Evolutionary conservation across 2,113 vertebrate genomes (phyloP).

Genomic region (Aythya baeri): DNA sequence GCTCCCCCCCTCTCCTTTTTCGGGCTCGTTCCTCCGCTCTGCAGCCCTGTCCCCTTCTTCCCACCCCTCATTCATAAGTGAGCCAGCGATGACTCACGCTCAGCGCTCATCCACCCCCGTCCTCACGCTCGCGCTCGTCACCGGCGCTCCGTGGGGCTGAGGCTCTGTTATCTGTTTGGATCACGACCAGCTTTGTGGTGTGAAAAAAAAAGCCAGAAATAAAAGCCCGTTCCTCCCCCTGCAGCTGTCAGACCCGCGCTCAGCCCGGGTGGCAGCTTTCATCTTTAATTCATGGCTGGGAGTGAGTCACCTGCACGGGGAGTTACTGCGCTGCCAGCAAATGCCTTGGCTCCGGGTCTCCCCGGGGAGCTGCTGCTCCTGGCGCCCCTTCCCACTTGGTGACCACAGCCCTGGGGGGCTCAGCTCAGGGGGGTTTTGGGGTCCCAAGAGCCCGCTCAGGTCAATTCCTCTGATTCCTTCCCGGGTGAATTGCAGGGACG

Average conservation of each 20-base stretch:
- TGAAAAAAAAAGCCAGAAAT: conserved; percentile 54
- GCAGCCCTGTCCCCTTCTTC: neutral
- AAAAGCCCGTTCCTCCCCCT: conserved; percentile 24
- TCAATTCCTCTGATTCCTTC: no score
- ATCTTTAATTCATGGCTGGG: conserved; percentile 63
- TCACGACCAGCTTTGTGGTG: conserved; percentile 56
- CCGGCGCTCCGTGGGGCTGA: conserved; percentile 17
- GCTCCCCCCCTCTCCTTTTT: neutral
- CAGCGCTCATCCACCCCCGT: conserved; percentile 54
- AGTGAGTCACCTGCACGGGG: conserved; percentile 57
- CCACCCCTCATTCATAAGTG: conserved; percentile 51
- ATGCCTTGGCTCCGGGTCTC: neutral
- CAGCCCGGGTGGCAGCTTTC: conserved; percentile 17
- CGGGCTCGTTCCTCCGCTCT: neutral
- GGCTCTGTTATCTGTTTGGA: conserved; percentile 52
- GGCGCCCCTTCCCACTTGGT: neutral
- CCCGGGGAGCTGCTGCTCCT: neutral
- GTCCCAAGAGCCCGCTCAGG: neutral
- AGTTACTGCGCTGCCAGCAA: neutral
- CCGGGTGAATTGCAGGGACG: accelerated
- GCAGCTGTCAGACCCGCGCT: conserved; percentile 33
- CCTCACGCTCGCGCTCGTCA: conserved; percentile 44
- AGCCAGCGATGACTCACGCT: conserved; percentile 54
- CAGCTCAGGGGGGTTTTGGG: no score
- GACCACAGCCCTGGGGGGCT: accelerated